Conservation (phyloP, 30 jellyfish, hydroid and myxozoan genomes). For the Catostylus mosaicus region DNA sequence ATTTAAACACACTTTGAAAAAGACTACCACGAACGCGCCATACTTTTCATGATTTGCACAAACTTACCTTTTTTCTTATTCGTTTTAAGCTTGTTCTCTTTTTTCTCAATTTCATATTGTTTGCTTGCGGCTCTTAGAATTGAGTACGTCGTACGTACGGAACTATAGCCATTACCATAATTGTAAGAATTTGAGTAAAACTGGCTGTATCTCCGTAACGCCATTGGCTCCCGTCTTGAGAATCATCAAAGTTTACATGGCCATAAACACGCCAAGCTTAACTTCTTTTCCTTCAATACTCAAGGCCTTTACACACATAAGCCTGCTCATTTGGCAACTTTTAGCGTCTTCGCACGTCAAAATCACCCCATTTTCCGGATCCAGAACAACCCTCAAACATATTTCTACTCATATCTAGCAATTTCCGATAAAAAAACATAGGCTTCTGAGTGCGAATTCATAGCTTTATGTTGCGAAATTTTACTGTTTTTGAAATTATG, state of each 20-base stretch:
- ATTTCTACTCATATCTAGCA: not conserved
- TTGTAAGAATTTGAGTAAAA: conserved; percentile 29
- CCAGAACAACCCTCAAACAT: too few relatives aligned
- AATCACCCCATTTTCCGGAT: not conserved
- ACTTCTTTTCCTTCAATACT: too few relatives aligned
- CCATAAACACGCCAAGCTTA: not conserved
- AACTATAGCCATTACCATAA: conserved; percentile 8
- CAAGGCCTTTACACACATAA: too few relatives aligned
- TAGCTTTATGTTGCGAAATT: not conserved
- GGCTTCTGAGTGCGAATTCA: not conserved
- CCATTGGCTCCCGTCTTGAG: conserved; percentile 11
- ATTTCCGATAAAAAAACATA: not conserved
- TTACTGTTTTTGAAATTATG: not conserved
- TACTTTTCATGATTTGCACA: too few relatives aligned
- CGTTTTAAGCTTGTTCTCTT: not conserved
- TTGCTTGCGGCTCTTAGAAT: conserved; percentile 35
- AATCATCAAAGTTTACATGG: not conserved
- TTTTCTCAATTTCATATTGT: conserved; percentile 43
- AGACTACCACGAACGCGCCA: too few relatives aligned
- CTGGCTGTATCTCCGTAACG: conserved; percentile 65
- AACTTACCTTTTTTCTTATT: conserved; percentile 15
- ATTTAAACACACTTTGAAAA: too few relatives aligned
- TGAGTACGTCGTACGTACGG: conserved; percentile 13
- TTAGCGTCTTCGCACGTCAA: not conserved
- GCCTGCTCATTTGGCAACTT: not conserved